Evolutionary conservation across 2,113 vertebrate genomes (phyloP), one percentile per base, ranked within the genome.

Genomic region (Laticauda laticaudata): DNA sequence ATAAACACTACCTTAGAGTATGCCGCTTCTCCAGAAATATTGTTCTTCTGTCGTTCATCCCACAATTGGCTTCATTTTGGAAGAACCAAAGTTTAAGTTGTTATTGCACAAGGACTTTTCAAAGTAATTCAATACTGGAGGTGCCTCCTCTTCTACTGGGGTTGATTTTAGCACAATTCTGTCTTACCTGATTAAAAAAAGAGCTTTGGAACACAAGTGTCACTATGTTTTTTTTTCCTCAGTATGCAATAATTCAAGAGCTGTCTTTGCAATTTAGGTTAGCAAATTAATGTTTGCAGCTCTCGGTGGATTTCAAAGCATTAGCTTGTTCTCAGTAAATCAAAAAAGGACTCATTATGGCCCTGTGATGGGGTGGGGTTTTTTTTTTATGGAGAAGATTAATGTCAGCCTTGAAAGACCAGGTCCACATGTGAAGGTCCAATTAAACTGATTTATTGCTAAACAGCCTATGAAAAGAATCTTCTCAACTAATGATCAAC

Each of bases 211-310:
- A 2, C 29, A 88, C 90, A 92, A 91, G 23, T 0, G 8, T 92
- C 90, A 92, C n/a, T 56, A 8, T 18, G 4, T 55, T 21, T 7
- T 57, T 57, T 5, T 91, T 95, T 91, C 81, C 86, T 29, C 2
- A 0, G 10, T 54, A 93, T 51, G 91, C 51, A 95, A 18, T 94
- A 93, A 94, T 24, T 94, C 29, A 90, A 75, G 24, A 85, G 86
- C 23, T 88, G 43, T 2, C 86, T 20, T 94, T 92, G 90, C 8
- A 18, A 0, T 1, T 92, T 92, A 90, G 51, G 92, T 94, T 91
- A 93, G 55, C 87, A 45, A 96, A 95, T 54, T 9, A 86, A 53
- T 3, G 61, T 34, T 75, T 95, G 34, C 10, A 51, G 26, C 88
- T 18, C 53, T 91, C 87, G 81, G 94, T 81, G 15, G 90, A 3